These are phyloP conservation scores for Acleris laterana DNA, from an alignment of 2,888 invertebrate species.

Conservation along the genomic window DNA sequence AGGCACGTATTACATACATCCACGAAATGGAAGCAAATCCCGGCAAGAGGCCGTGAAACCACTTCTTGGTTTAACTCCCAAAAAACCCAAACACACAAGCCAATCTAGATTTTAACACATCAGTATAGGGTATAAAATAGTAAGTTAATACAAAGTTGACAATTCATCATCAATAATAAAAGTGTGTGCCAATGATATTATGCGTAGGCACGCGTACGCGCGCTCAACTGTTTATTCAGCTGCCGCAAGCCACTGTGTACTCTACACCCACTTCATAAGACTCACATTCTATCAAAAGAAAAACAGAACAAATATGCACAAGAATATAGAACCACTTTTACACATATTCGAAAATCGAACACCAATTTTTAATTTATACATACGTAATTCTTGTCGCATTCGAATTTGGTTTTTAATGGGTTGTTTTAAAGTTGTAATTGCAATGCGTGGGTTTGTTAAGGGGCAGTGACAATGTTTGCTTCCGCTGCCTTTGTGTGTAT, in stretches of 20 bases:
- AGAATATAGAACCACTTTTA: conserved; percentile 27
- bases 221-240: conserved; percentile 24
- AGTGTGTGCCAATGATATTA: conserved; percentile 78
- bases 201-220: conserved; percentile 73
- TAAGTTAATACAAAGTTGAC: conserved; percentile 62
- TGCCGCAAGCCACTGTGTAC: conserved; percentile 7
- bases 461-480: conserved; percentile 59
- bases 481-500: conserved; percentile 63
- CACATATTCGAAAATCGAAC: conserved; percentile 32
- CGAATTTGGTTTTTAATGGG: conserved; percentile 7
- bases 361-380: conserved; percentile 23
- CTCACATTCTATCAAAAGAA: conserved; percentile 2
- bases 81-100: conserved; percentile 58
- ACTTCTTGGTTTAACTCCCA: conserved; percentile 55
- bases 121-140: conserved; percentile 39
- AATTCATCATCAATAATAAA: conserved; percentile 70
- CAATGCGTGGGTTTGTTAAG: conserved; percentile 59
- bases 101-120: neutral
- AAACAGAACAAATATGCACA: conserved; percentile 29
- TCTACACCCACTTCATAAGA: conserved; percentile 12
- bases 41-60: conserved; percentile 56
- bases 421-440: conserved; percentile 45
- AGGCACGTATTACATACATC: conserved; percentile 16
- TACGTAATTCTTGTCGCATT: conserved; percentile 4
- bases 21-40: conserved; percentile 11